Percentiles rank a stretch among this genome's conserved stretches.
Conservation (phyloP, 2,888 invertebrate species). For the Selenia dentaria region DNA sequence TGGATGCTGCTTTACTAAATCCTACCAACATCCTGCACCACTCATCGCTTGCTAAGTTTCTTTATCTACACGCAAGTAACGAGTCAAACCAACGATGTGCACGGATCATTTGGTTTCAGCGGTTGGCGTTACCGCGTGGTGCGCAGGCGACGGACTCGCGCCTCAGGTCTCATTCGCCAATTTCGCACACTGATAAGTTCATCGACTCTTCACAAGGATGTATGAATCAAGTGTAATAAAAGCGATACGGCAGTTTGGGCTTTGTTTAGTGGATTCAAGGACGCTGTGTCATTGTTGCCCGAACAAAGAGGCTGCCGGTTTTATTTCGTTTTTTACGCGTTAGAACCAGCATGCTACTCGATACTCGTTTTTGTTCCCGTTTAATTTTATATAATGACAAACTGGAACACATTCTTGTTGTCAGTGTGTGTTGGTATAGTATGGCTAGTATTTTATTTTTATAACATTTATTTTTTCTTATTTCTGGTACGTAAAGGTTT, state of each 20-base stretch:
- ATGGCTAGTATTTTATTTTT: not conserved
- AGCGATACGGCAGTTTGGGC: slow-evolving; percentile 57
- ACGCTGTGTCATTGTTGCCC: slow-evolving; percentile 40
- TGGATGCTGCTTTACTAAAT: slow-evolving; percentile 36
- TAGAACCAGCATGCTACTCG: slow-evolving; percentile 6
- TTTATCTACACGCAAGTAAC: not conserved
- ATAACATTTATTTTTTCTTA: no score
- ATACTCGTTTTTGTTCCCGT: slow-evolving; percentile 14
- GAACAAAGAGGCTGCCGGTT: slow-evolving; percentile 27
- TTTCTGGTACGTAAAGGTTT: no score
- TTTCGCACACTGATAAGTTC: slow-evolving; percentile 81
- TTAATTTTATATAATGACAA: slow-evolving; percentile 1
- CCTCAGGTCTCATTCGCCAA: slow-evolving; percentile 71
- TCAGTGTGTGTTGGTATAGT: not conserved
- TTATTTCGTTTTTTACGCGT: slow-evolving; percentile 15
- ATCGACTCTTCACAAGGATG: slow-evolving; percentile 69
- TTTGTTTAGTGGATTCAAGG: slow-evolving; percentile 43
- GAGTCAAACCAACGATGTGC: slow-evolving; percentile 38
- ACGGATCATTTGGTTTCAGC: slow-evolving; percentile 8
- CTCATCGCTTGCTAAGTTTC: slow-evolving; percentile 36
- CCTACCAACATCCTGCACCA: slow-evolving; percentile 10
- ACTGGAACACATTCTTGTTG: not conserved
- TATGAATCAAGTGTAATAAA: slow-evolving; percentile 52
- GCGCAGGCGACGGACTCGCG: slow-evolving; percentile 58
- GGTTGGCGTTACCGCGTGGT: slow-evolving; percentile 20